Percentiles rank a stretch among this genome's conserved stretches.
phyloP scores from a whole-genome alignment of 1,140 invertebrate genomes.

The Harlomillsia oculata region DNA sequence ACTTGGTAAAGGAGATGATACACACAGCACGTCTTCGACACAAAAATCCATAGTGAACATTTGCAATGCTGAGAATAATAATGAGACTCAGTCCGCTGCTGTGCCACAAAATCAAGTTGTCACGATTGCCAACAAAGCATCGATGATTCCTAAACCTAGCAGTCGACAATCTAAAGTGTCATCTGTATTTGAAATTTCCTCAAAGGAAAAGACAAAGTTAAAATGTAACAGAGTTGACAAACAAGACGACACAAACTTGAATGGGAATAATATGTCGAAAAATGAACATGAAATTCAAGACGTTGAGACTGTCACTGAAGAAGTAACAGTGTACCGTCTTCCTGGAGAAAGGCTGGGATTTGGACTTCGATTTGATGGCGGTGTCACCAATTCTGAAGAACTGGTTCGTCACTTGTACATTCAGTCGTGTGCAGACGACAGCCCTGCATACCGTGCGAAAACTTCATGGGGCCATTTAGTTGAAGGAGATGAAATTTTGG shows the following conservation, averaged over 20 bases:
- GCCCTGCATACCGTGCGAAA: slow-evolving; percentile 67
- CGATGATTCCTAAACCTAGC: neutral
- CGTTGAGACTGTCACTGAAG: slow-evolving; percentile 40
- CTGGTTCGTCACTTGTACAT: slow-evolving; percentile 65
- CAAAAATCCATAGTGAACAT: slow-evolving; percentile 34
- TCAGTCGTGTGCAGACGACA: slow-evolving; percentile 76
- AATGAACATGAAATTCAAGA: neutral
- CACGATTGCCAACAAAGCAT: slow-evolving; percentile 4
- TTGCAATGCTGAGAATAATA: slow-evolving; percentile 5
- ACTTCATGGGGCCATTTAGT: slow-evolving; percentile 67
- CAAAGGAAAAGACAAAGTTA: neutral
- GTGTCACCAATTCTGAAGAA: slow-evolving; percentile 47
- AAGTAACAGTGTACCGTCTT: slow-evolving; percentile 65
- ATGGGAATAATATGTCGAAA: neutral
- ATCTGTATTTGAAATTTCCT: slow-evolving; percentile 21
- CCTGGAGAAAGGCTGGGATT: slow-evolving; percentile 82
- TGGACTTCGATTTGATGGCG: slow-evolving; percentile 83
- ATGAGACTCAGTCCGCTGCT: neutral
- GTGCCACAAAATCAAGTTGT: slow-evolving; percentile 11
- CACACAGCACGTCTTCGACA: neutral
- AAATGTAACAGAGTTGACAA: neutral
- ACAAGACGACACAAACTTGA: neutral
- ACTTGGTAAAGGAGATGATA: slow-evolving; percentile 14
- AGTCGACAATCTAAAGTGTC: neutral
- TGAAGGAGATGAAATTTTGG: slow-evolving; percentile 78